Evolutionary conservation across 1,140 invertebrate genomes (phyloP).

Genomic region (Nomia melanderi): DNA sequence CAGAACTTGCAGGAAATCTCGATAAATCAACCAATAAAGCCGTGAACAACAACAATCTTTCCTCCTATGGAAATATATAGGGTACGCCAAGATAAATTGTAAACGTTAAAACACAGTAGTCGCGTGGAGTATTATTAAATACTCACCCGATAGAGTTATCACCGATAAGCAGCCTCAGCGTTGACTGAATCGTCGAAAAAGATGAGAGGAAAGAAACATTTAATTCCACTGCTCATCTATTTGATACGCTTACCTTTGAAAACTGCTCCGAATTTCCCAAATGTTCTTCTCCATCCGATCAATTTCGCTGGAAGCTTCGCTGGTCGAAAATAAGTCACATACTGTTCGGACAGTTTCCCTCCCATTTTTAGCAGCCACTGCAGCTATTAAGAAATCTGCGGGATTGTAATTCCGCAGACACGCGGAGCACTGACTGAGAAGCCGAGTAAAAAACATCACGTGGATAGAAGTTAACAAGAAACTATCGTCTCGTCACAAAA

Average conservation of each 20-base stretch:
- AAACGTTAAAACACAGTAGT: background rate
- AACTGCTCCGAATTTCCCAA: conserved; percentile 83
- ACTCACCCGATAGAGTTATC: conserved; percentile 4
- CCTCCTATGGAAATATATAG: conserved; percentile 17
- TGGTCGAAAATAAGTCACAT: conserved; percentile 90
- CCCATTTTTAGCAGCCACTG: conserved; percentile 87
- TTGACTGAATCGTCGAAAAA: background rate
- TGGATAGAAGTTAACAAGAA: no score
- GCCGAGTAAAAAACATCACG: background rate
- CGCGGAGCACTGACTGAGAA: conserved; percentile 86
- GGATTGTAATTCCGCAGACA: conserved; percentile 94
- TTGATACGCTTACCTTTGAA: conserved; percentile 70
- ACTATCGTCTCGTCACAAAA: no score
- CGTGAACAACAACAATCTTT: conserved; percentile 84
- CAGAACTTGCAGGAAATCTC: conserved; percentile 85
- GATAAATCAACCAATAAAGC: conserved; percentile 86
- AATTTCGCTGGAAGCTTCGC: conserved; percentile 87
- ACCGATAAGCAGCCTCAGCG: background rate
- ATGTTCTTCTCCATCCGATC: conserved; percentile 86
- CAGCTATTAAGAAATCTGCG: conserved; percentile 95
- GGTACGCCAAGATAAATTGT: no score
- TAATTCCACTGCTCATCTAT: no score
- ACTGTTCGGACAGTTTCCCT: conserved; percentile 85
- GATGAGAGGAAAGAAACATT: background rate
- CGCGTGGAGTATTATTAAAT: background rate